Evolutionary conservation across 2,113 vertebrate genomes (phyloP).

Genomic region (Mus pahari): DNA sequence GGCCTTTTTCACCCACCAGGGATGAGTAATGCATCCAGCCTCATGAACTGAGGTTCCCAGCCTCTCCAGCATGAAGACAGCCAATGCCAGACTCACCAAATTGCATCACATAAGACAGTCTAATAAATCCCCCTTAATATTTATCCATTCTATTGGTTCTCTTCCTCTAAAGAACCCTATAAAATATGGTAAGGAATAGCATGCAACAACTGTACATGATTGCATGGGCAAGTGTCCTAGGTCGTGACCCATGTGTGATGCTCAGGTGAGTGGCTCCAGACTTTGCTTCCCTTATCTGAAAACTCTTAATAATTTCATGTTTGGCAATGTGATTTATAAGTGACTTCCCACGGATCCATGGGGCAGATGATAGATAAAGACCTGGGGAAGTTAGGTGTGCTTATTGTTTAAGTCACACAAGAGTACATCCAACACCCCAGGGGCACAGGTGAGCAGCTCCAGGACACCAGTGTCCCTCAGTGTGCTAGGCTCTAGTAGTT

Average conservation of each 20-base stretch:
- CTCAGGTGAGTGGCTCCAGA: background rate
- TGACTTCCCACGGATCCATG: background rate
- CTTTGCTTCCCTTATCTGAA: background rate
- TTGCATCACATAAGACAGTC: background rate
- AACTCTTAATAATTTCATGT: background rate
- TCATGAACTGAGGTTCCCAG: background rate
- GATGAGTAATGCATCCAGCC: background rate
- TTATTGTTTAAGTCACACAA: accelerated
- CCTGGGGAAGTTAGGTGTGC: accelerated
- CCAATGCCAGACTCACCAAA: background rate
- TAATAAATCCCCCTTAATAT: background rate
- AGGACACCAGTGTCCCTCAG: background rate
- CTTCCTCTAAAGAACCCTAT: background rate
- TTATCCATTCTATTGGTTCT: background rate
- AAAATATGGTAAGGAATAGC: background rate
- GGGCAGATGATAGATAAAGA: background rate
- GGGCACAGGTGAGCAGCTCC: background rate
- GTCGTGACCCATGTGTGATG: background rate
- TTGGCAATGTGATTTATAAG: background rate
- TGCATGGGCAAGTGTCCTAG: too few relatives aligned
- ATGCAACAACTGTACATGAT: accelerated
- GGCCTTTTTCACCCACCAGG: background rate
- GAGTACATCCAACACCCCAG: background rate
- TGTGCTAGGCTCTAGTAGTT: background rate
- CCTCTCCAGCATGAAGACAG: background rate